These are phyloP conservation scores for Sarcophaga variegata DNA, from an alignment of 2,888 invertebrate species.

Conservation along the genomic window DNA sequence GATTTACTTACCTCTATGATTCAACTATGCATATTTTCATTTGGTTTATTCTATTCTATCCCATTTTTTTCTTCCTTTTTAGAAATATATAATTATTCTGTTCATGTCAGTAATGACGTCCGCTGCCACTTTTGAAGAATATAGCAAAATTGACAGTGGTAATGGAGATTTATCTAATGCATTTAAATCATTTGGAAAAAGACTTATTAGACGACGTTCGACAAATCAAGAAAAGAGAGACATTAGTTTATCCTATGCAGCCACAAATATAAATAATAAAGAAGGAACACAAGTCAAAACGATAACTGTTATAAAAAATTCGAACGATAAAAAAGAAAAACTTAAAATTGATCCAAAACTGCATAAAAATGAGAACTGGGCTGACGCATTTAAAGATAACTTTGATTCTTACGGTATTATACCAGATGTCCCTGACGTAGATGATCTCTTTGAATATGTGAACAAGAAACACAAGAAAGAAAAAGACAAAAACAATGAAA, in stretches of 20 bases:
- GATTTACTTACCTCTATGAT: constrained; percentile 44
- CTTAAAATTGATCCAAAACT: constrained; percentile 78
- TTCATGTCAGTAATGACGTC: constrained; percentile 38
- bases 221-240: constrained; percentile 77
- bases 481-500: constrained; percentile 44
- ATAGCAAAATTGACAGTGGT: constrained; percentile 34
- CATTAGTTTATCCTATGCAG: constrained; percentile 81
- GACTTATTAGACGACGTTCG: constrained; percentile 51
- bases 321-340: constrained; percentile 73
- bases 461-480: constrained; percentile 74
- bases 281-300: constrained; percentile 81
- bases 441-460: constrained; percentile 79
- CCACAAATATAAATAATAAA: constrained; percentile 80
- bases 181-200: constrained; percentile 55
- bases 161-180: constrained; percentile 18
- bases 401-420: constrained; percentile 79
- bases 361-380: constrained; percentile 79
- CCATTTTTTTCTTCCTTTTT: constrained; percentile 33
- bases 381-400: constrained; percentile 79
- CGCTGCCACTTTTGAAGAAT: constrained; percentile 58
- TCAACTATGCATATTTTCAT: neutral
- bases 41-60: neutral
- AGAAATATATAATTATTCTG: constrained; percentile 47
- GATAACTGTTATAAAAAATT: constrained; percentile 81
- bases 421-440: constrained; percentile 80